Percentiles rank a stretch among this genome's conserved stretches.
Conservation (phyloP, 2,888 invertebrate species). For the Electrophaes corylata region DNA sequence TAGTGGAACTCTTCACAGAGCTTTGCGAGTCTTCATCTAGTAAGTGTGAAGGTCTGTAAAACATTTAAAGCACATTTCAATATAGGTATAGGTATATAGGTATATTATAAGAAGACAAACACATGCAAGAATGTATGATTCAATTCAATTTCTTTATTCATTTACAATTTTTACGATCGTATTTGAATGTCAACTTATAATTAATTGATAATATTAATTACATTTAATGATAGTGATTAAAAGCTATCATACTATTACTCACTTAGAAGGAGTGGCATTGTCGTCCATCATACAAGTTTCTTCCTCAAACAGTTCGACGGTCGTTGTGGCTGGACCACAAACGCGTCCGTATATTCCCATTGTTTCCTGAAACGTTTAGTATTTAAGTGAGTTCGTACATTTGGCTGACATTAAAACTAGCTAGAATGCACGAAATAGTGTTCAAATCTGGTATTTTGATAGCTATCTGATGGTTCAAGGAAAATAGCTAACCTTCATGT, state of each 20-base stretch:
- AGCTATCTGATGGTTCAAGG: no score
- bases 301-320: slow-evolving; percentile 87
- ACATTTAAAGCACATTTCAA: background rate
- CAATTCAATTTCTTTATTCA: no score
- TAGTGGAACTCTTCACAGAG: slow-evolving; percentile 91
- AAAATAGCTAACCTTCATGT: slow-evolving; percentile 52
- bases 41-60: slow-evolving; percentile 73
- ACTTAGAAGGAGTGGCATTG: slow-evolving; percentile 68
- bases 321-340: slow-evolving; percentile 77
- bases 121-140: background rate
- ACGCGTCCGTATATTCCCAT: slow-evolving; percentile 79
- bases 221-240: no score
- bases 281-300: slow-evolving; percentile 91
- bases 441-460: no score
- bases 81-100: no score
- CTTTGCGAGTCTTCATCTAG: slow-evolving; percentile 92
- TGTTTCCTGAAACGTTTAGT: slow-evolving; percentile 67
- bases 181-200: no score
- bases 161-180: no score
- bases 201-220: no score
- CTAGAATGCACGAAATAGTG: no score
- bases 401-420: background rate
- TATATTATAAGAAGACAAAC: background rate
- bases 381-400: background rate
- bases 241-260: slow-evolving; percentile 10